Conservation (phyloP, 2,888 invertebrate species). For the Drosophila ezoana region DNA sequence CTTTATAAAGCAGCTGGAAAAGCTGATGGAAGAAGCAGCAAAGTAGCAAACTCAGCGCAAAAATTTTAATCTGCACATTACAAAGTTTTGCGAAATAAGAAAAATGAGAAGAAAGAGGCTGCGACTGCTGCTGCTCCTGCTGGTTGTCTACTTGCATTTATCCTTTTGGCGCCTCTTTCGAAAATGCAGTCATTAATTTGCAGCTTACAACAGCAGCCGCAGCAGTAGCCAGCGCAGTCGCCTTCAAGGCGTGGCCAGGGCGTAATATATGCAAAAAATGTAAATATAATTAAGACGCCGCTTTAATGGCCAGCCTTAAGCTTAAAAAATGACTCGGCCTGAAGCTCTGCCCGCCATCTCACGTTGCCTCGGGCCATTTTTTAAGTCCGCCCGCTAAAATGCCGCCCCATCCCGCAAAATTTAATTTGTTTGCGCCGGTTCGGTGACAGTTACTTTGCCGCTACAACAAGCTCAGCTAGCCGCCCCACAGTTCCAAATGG, state of each 20-base stretch:
- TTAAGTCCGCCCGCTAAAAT: constrained; percentile 36
- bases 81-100: constrained; percentile 59
- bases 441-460: constrained; percentile 37
- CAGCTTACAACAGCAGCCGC: constrained; percentile 57
- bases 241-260: constrained; percentile 11
- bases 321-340: constrained; percentile 57
- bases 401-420: constrained; percentile 20
- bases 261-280: constrained; percentile 62
- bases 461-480: constrained; percentile 16
- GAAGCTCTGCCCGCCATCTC: constrained; percentile 8
- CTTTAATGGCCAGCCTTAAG: constrained; percentile 49
- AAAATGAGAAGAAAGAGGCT: constrained; percentile 47
- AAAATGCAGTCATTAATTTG: constrained; percentile 78
- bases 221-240: constrained; percentile 13
- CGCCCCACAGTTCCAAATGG: constrained; percentile 35
- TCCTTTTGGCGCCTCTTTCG: constrained; percentile 49
- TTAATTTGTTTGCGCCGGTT: constrained; percentile 63
- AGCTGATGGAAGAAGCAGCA: constrained; percentile 6
- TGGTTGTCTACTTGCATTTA: constrained; percentile 31
- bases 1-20: constrained; percentile 27
- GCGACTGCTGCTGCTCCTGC: constrained; percentile 4
- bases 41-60: constrained; percentile 68
- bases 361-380: constrained; percentile 33
- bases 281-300: constrained; percentile 64
- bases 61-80: constrained; percentile 75